Percentiles rank a stretch among this genome's conserved stretches.
phyloP scores from a whole-genome alignment of 2,888 invertebrate species.

The Octodonta nipae region DNA sequence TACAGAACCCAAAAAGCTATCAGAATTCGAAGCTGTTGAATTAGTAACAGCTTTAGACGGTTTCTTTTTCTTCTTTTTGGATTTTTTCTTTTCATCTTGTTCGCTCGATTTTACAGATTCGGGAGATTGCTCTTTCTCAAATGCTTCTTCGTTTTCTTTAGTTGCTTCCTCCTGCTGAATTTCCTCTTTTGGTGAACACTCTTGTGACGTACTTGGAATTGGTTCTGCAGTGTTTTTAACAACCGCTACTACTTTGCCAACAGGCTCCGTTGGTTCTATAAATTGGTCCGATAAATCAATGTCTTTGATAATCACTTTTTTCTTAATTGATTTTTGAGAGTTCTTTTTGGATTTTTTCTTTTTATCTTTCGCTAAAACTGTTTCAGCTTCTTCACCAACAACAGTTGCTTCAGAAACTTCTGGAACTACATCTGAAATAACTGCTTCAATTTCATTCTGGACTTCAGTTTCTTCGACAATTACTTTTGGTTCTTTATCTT shows the following conservation, averaged over 20 bases:
- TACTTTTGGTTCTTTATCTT: conserved; percentile 1
- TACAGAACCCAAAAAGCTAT: conserved; percentile 15
- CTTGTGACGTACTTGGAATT: too few species aligned
- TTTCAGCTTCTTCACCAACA: conserved; percentile 3
- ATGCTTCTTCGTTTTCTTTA: background rate
- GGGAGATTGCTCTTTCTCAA: background rate
- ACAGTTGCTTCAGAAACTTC: conserved; percentile 6
- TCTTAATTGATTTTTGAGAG: conserved; percentile 19
- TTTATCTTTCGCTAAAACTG: conserved; percentile 13
- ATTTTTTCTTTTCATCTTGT: conserved; percentile 15
- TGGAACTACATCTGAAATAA: background rate
- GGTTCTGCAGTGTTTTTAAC: conserved; percentile 12
- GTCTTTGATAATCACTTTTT: conserved; percentile 29
- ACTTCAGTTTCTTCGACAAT: too few species aligned
- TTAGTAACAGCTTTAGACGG: conserved; percentile 8
- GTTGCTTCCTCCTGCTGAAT: conserved; percentile 4
- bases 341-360: conserved; percentile 22
- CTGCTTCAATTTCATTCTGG: conserved; percentile 3
- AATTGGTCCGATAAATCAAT: conserved; percentile 18
- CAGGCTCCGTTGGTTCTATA: conserved; percentile 12
- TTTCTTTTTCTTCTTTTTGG: conserved; percentile 18
- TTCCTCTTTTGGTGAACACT: too few species aligned
- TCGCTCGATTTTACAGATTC: conserved; percentile 2
- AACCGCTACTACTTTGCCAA: conserved; percentile 9
- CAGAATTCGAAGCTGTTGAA: conserved; percentile 17